Conservation (phyloP, 2,888 invertebrate genomes). For the Acanthoscelides obtectus region DNA sequence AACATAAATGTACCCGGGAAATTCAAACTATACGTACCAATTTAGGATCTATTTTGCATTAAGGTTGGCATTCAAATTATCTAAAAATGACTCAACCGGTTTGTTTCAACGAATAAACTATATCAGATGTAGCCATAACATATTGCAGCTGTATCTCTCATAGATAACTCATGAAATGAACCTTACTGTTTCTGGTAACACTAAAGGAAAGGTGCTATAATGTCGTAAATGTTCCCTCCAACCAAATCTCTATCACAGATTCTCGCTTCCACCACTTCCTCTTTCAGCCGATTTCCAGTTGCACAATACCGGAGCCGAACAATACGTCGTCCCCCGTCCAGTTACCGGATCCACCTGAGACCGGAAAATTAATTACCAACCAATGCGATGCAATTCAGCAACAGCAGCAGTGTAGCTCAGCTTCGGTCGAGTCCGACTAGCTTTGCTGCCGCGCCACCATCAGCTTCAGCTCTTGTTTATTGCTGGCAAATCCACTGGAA, state of each 20-base stretch:
- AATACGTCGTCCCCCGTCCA: slow-evolving; percentile 2
- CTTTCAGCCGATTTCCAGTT: background rate
- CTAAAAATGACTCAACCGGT: no score
- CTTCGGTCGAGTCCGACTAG: background rate
- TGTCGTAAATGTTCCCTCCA: background rate
- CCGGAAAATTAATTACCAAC: slow-evolving; percentile 13
- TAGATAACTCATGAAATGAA: no score
- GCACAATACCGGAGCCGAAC: background rate
- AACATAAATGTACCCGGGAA: no score
- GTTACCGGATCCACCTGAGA: slow-evolving; percentile 12
- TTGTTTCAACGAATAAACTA: background rate
- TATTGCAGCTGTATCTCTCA: no score
- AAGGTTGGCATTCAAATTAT: no score
- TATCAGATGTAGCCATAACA: no score
- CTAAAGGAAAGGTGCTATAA: background rate
- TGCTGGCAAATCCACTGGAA: slow-evolving; percentile 12
- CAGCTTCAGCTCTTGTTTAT: background rate
- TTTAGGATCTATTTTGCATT: no score
- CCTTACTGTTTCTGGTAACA: no score
- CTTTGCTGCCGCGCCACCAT: background rate
- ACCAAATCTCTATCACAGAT: background rate
- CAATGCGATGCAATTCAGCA: slow-evolving; percentile 4
- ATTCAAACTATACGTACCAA: no score
- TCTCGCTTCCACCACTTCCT: background rate
- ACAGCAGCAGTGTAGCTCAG: background rate